Evolutionary conservation across 2,888 invertebrate species (phyloP).

Genomic region (Callyntrura guangdongensis): DNA sequence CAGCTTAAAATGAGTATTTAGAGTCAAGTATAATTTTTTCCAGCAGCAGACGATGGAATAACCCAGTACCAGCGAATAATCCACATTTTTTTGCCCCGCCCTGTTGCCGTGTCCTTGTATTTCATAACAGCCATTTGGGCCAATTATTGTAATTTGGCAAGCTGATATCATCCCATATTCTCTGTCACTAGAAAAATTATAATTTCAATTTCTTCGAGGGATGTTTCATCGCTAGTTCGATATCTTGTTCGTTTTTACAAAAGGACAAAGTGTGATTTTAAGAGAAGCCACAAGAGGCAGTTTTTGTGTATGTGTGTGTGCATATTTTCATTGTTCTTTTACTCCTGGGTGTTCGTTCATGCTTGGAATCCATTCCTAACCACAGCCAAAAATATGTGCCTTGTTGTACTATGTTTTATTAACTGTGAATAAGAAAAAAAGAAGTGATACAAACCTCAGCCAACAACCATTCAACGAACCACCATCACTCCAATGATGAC

Average conservation of each 20-base stretch:
- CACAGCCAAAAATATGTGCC: constrained; percentile 75
- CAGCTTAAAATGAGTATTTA: too few species aligned
- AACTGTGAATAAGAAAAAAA: constrained; percentile 68
- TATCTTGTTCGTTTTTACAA: neutral
- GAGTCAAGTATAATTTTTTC: too few species aligned
- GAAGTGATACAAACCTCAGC: constrained; percentile 51
- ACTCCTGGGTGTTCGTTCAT: constrained; percentile 68
- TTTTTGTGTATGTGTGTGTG: constrained; percentile 35
- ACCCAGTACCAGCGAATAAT: neutral
- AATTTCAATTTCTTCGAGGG: constrained; percentile 47
- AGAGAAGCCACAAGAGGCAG: neutral
- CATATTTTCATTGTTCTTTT: constrained; percentile 53
- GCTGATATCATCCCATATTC: constrained; percentile 13
- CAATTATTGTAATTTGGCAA: neutral
- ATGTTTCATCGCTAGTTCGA: constrained; percentile 8
- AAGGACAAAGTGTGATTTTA: constrained; percentile 9
- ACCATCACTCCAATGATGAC: constrained; percentile 42
- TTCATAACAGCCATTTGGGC: neutral
- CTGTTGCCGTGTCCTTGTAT: neutral
- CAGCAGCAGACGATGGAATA: neutral
- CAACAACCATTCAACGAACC: constrained; percentile 53
- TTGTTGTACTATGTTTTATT: constrained; percentile 69
- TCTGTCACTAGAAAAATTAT: neutral
- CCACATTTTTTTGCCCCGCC: neutral
- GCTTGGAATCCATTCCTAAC: constrained; percentile 73